Base-by-base conservation (phyloP, 2,888 invertebrate genomes). In the Eupithecia tripunctaria region DNA sequence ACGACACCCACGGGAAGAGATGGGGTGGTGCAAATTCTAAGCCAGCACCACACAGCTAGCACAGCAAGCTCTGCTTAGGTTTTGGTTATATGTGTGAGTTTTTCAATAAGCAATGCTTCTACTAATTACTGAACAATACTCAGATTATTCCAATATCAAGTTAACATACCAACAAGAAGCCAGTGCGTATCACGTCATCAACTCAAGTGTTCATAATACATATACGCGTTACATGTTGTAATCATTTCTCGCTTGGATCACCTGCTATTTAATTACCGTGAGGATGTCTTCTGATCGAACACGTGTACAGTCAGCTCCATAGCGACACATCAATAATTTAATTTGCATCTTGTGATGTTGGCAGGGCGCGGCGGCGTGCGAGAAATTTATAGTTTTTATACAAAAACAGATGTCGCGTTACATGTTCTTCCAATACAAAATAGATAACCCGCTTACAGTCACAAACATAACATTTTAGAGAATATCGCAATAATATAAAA, bases 201-300 rank as follows among this genome's bases (percentile, higher is more conserved):
- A 60, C 29, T 60, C 29, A 60, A 3, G 60, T 60, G 60, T 60
- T 60, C 60, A 29, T 60, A 60, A 60, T 60, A n/a, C n/a, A n/a
- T n/a, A n/a, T n/a, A 63, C 63, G 36, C n/a, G 3, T 60, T 21
- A 18, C 14, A 63, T 12, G 29, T 43, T 65, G 67, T 73, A 56
- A 62, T 70, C 56, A 73, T 70, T 68, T 70, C 73, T 47, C 73
- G 73, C 64, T 67, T 60, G 59, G 47, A 70, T 65, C 38, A 59
- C 25, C 56, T 67, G 67, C 47, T 73, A 73, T 67, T 70, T 56
- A 73, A 70, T 70, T 73, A 73, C 67, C 67, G 27, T 47, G 25
- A 56, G 14, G 21, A 12, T 25, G 56, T 56, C 21, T 5, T 25
- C 56, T 56, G 25, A 56, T 56, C 56, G n/a, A 60, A 60, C 60